phyloP scores from a whole-genome alignment of 2,113 vertebrate species.

The Dasyurus viverrinus region DNA sequence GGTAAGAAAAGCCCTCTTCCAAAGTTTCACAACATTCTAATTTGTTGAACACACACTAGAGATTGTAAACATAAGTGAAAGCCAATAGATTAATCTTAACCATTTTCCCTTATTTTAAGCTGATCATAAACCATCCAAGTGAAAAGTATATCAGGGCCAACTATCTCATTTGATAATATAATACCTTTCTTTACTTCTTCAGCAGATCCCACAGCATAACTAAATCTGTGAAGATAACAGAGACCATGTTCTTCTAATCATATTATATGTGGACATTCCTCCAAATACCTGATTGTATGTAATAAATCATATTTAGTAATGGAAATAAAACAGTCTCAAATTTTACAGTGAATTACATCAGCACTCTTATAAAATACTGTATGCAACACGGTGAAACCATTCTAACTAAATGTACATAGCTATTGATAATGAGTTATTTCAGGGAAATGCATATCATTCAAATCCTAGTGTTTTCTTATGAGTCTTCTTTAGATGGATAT shows the following conservation, averaged over 20 bases:
- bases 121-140: background rate
- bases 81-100: background rate
- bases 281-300: too few relatives aligned
- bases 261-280: fast-evolving
- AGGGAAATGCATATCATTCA: background rate
- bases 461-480: background rate
- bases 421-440: fast-evolving
- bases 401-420: background rate
- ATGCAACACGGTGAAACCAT: background rate
- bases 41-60: slow-evolving; percentile 53
- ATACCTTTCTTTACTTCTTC: slow-evolving; percentile 47
- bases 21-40: slow-evolving; percentile 64
- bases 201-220: slow-evolving; percentile 57
- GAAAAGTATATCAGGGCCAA: background rate
- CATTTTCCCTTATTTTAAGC: background rate
- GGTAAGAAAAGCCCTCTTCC: slow-evolving; percentile 63
- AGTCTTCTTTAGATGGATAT: background rate
- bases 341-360: background rate
- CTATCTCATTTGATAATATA: slow-evolving; percentile 1
- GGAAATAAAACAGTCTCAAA: background rate
- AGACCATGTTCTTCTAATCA: background rate
- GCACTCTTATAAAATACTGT: too few relatives aligned
- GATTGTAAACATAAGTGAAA: slow-evolving; percentile 62
- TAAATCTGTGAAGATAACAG: background rate
- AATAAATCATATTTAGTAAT: background rate